Evolutionary conservation across 2,888 invertebrate genomes (phyloP).

Genomic region (Nymphalis urticae): DNA sequence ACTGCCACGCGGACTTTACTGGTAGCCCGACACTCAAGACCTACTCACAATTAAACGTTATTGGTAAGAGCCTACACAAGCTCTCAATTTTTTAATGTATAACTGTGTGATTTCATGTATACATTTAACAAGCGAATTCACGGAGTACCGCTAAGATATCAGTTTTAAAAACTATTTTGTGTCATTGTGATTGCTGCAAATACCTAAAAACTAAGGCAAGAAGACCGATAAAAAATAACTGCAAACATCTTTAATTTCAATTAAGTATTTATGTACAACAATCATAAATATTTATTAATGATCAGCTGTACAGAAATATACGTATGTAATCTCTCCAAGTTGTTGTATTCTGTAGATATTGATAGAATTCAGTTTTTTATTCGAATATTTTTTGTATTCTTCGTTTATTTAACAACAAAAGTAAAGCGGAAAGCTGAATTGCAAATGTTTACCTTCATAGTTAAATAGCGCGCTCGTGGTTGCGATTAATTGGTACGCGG

Average conservation of each 20-base stretch:
- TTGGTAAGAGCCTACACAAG: constrained; percentile 51
- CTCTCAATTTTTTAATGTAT: not conserved
- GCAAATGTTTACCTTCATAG: constrained; percentile 60
- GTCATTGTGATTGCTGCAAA: too few relatives aligned
- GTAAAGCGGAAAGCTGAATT: constrained; percentile 30
- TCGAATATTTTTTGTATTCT: not conserved
- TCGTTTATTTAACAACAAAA: constrained; percentile 17
- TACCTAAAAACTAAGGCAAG: too few relatives aligned
- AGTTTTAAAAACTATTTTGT: too few relatives aligned
- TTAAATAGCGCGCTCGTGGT: constrained; percentile 56
- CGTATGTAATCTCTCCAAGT: too few relatives aligned
- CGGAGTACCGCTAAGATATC: too few relatives aligned
- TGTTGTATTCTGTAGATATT: too few relatives aligned
- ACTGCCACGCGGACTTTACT: constrained; percentile 67
- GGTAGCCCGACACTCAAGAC: constrained; percentile 67
- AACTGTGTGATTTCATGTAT: not conserved
- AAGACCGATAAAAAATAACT: too few relatives aligned
- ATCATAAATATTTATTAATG: too few relatives aligned
- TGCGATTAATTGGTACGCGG: constrained; percentile 68
- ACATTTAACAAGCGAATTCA: too few relatives aligned
- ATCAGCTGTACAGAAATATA: not conserved
- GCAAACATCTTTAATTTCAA: too few relatives aligned
- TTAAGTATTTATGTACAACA: too few relatives aligned
- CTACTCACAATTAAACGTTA: constrained; percentile 58
- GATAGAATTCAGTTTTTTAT: not conserved